Base-by-base conservation (phyloP, 1,140 invertebrate genomes). In the Oppia nitens region DNA sequence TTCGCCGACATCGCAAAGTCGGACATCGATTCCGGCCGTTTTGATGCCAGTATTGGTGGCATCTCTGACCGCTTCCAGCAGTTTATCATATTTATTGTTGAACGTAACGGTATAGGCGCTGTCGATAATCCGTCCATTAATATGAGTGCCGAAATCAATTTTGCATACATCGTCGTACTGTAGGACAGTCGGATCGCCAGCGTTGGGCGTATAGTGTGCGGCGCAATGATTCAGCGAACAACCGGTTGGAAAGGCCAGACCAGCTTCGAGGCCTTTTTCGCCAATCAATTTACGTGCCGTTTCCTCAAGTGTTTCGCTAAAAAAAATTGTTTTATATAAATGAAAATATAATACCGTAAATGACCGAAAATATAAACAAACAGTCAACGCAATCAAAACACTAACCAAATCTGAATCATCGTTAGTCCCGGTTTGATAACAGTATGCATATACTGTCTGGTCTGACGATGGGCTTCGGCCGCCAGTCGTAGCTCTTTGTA, bases 121-220 rank as follows among this genome's bases (percentile, higher is more conserved):
- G 72, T 99, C 95, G 62, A 99, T 97, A 58, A 99, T 97, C 49
- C 91, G 80, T 4, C 83, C 95, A 74, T 98, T 98, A 51, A 99
- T 91, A 71, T 99, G 96, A 28, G 93, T 96, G 55, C 96, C 96
- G 76, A 98, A 99, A 74, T 99, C 96, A 69, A 98, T 96, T 75
- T 99, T 99, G 57, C 93, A 94, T 2, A 99, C 94, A 75, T 99
- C 96, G 70, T 98, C 92, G 68, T 90, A 87, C 62, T 85, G 78
- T 17, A 99, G 76, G 23, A 98, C 90, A 0, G 94, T 98, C 2
- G 80, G 77, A 73, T 99, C 96, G 17, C 95, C 96, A 61, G 89
- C 89, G 75, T 99, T 99, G 49, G 96, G 96, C 20, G 96, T 99
- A 68, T 99, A 99, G 75, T 99, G 96, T 59, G 96, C 96, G 63